These are phyloP conservation scores for Vandiemenella viatica DNA, from an alignment of 2,888 invertebrate genomes.

Conservation along the genomic window DNA sequence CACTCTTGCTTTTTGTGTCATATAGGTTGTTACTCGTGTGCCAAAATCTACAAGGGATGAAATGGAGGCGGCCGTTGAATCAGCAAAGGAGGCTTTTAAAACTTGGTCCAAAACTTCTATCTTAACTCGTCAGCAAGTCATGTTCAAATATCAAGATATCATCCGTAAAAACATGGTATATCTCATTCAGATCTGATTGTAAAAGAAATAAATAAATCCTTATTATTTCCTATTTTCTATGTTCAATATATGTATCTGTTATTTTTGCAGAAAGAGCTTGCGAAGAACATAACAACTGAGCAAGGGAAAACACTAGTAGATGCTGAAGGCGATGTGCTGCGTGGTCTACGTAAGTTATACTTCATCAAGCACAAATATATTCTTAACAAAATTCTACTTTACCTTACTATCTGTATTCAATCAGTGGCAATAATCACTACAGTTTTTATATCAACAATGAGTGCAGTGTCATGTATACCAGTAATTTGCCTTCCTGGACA, in stretches of 20 bases:
- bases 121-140: conserved; percentile 75
- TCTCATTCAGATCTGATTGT: too few species aligned
- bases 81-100: conserved; percentile 61
- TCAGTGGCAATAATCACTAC: background rate
- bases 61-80: conserved; percentile 76
- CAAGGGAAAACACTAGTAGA: conserved; percentile 95
- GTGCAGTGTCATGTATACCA: background rate
- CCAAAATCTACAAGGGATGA: conserved; percentile 81
- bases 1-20: too few species aligned
- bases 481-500: too few species aligned
- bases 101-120: conserved; percentile 87
- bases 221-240: too few species aligned
- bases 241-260: too few species aligned
- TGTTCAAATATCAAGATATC: conserved; percentile 57
- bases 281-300: conserved; percentile 82
- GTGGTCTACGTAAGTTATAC: conserved; percentile 78
- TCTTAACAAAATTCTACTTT: conserved; percentile 3
- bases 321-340: conserved; percentile 93
- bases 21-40: conserved; percentile 48
- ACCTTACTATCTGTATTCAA: conserved; percentile 2
- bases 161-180: conserved; percentile 66
- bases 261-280: conserved; percentile 55
- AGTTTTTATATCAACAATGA: background rate
- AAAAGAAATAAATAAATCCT: too few species aligned
- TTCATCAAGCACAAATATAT: background rate